These are phyloP conservation scores for Penaeus indicus DNA, from an alignment of 1,140 invertebrate species.

Conservation along the genomic window DNA sequence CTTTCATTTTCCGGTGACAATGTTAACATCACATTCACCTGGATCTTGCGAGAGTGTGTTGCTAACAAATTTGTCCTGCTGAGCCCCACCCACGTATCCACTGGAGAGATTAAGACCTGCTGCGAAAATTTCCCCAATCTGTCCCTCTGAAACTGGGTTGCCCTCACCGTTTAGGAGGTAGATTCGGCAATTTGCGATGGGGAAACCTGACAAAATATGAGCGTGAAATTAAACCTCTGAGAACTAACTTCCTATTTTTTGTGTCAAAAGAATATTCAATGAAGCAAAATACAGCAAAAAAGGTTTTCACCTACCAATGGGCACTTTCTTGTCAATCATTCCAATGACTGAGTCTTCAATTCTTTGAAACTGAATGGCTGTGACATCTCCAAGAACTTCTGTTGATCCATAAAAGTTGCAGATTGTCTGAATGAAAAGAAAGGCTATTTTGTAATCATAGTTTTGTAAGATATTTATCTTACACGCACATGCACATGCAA, in stretches of 20 bases:
- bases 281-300: neutral
- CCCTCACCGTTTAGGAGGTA: slow-evolving; percentile 83
- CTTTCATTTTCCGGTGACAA: too few relatives aligned
- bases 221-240: neutral
- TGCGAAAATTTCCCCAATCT: slow-evolving; percentile 84
- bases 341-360: slow-evolving; percentile 75
- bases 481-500: too few relatives aligned
- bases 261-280: too few relatives aligned
- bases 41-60: slow-evolving; percentile 30
- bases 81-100: slow-evolving; percentile 80
- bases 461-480: slow-evolving; percentile 69
- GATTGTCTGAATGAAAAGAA: slow-evolving; percentile 75
- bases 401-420: slow-evolving; percentile 93
- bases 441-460: slow-evolving; percentile 73
- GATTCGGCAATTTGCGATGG: slow-evolving; percentile 83
- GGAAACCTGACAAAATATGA: slow-evolving; percentile 72
- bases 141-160: slow-evolving; percentile 77
- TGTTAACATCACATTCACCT: slow-evolving; percentile 72
- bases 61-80: slow-evolving; percentile 55
- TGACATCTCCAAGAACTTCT: slow-evolving; percentile 88
- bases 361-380: slow-evolving; percentile 75
- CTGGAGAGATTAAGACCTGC: slow-evolving; percentile 82
- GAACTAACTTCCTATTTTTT: neutral
- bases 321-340: slow-evolving; percentile 76
- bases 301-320: slow-evolving; percentile 78